Conservation (phyloP, 2,113 vertebrate species). For the Daubentonia madagascariensis region DNA sequence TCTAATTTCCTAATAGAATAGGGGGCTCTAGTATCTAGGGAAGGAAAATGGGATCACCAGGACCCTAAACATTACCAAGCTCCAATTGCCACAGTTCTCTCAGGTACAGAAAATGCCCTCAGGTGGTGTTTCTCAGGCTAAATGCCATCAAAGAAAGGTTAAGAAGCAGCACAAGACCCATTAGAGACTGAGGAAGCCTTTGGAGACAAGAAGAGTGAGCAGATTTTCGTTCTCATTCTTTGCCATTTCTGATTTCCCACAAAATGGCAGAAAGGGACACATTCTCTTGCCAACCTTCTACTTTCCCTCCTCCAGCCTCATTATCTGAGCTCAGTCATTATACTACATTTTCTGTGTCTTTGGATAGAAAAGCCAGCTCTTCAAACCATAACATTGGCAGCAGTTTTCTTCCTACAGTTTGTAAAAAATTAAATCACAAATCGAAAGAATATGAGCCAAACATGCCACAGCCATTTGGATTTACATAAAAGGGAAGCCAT, state of each 20-base stretch:
- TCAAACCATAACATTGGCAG: conserved; percentile 77
- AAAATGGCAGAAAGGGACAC: conserved; percentile 54
- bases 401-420: conserved; percentile 74
- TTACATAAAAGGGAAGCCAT: conserved; percentile 75
- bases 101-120: background rate
- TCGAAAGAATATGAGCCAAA: conserved; percentile 77
- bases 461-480: conserved; percentile 76
- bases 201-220: background rate
- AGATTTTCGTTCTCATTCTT: conserved; percentile 42
- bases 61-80: background rate
- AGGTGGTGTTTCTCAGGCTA: background rate
- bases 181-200: background rate
- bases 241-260: conserved; percentile 20
- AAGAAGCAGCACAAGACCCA: background rate
- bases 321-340: conserved; percentile 59
- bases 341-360: conserved; percentile 67
- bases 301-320: conserved; percentile 24
- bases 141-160: background rate
- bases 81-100: background rate
- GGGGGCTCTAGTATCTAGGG: background rate
- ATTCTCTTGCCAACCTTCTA: conserved; percentile 9
- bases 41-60: background rate
- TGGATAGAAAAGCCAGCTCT: conserved; percentile 66
- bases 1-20: background rate
- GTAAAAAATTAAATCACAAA: conserved; percentile 79